Conservation (phyloP, 2,797 vertebrate genomes). For the Melanotaenia pygmaea region DNA sequence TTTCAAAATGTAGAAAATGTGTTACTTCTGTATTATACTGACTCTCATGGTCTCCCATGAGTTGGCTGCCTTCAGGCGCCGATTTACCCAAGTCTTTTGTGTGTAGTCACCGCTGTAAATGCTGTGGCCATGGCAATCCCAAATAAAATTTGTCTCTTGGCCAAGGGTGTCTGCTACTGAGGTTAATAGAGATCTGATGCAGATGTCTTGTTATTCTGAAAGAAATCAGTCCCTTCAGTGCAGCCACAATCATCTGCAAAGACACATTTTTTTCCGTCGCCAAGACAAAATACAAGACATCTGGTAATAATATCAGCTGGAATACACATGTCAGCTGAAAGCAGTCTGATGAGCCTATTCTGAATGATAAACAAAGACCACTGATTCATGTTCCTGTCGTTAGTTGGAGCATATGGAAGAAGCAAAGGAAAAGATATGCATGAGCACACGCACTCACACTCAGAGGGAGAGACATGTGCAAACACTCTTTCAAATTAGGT, state of each 20-base stretch:
- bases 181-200: constrained; percentile 80
- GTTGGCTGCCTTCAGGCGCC: constrained; percentile 14
- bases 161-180: constrained; percentile 66
- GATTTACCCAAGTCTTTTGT: constrained; percentile 36
- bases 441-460: constrained; percentile 31
- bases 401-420: constrained; percentile 42
- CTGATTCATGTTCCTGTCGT: constrained; percentile 59
- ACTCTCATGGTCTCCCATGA: constrained; percentile 9
- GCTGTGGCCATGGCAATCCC: constrained; percentile 66
- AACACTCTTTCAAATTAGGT: constrained; percentile 49
- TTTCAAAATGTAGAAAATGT: constrained; percentile 10
- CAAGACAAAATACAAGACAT: constrained; percentile 82
- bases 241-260: constrained; percentile 77
- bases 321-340: constrained; percentile 73
- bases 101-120: constrained; percentile 47
- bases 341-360: constrained; percentile 73
- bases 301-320: constrained; percentile 81
- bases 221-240: constrained; percentile 78
- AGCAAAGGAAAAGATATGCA: constrained; percentile 54
- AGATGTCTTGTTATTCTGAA: constrained; percentile 80
- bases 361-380: constrained; percentile 75
- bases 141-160: constrained; percentile 71
- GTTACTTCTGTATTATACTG: constrained; percentile 11
- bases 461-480: constrained; percentile 9
- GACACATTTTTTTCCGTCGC: constrained; percentile 67